Evolutionary conservation across 1,140 invertebrate genomes (phyloP).

Genomic region (Heliconius nattereri): DNA sequence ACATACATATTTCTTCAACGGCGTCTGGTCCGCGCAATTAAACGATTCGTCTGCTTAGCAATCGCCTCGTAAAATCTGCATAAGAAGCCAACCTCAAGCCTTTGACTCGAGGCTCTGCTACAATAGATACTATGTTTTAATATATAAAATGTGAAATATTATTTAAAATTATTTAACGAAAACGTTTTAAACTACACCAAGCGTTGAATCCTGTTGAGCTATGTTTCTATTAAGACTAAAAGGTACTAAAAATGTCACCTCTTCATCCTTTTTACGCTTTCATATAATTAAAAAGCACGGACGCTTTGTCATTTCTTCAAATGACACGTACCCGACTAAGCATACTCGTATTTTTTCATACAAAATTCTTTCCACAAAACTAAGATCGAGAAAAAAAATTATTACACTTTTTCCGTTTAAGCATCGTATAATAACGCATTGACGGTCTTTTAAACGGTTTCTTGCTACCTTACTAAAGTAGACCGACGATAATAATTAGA

Average conservation of each 20-base stretch:
- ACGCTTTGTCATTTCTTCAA: neutral
- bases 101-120: conserved; percentile 42
- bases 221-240: neutral
- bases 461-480: conserved; percentile 8
- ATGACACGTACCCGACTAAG: neutral
- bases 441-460: conserved; percentile 7
- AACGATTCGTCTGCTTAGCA: conserved; percentile 56
- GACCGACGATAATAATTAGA: conserved; percentile 21
- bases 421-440: neutral
- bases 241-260: neutral
- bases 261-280: neutral
- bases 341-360: neutral
- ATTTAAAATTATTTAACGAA: neutral
- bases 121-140: conserved; percentile 35
- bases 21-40: conserved; percentile 62
- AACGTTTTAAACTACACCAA: no score
- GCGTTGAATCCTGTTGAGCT: no score
- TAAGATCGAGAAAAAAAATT: neutral
- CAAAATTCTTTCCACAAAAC: neutral
- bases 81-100: conserved; percentile 61
- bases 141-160: neutral
- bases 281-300: neutral
- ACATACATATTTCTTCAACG: conserved; percentile 22
- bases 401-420: neutral
- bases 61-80: conserved; percentile 69